A percentile compares a stretch with the other conserved stretches of the same genome.
phyloP scores from a whole-genome alignment of 2,888 invertebrate species.

The Philhelius pedissequus region DNA sequence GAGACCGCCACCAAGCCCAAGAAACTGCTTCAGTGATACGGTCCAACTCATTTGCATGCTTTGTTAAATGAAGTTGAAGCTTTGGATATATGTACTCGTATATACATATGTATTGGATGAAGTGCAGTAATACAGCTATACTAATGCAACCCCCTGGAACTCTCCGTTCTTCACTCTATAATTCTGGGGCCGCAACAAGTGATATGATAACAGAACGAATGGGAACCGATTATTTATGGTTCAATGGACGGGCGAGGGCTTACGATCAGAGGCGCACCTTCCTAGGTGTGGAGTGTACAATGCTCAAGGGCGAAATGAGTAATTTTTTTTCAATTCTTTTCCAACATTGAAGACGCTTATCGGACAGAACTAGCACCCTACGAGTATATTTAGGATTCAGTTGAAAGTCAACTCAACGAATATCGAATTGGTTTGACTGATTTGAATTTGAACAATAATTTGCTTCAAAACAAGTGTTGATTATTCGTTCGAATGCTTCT shows the following conservation, averaged over 20 bases:
- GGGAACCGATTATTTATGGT: slow-evolving; percentile 43
- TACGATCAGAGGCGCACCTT: background rate
- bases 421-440: no score
- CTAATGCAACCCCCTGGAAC: background rate
- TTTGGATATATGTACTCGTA: no score
- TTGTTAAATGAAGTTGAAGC: slow-evolving; percentile 48
- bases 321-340: background rate
- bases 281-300: background rate
- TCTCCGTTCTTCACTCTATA: background rate
- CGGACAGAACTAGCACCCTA: no score
- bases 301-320: background rate
- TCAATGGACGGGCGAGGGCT: slow-evolving; percentile 53
- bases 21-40: slow-evolving; percentile 60
- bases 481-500: no score
- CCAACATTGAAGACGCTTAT: background rate
- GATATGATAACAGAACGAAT: slow-evolving; percentile 52
- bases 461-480: no score
- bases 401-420: no score
- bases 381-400: no score
- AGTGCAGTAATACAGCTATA: background rate
- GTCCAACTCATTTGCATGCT: slow-evolving; percentile 62
- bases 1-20: slow-evolving; percentile 32
- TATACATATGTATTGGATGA: no score
- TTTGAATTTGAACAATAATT: no score
- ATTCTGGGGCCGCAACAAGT: slow-evolving; percentile 49